Evolutionary conservation across 2,113 vertebrate genomes (phyloP), one percentile per base, ranked within the genome.

Genomic region (Nothoprocta perdicaria): DNA sequence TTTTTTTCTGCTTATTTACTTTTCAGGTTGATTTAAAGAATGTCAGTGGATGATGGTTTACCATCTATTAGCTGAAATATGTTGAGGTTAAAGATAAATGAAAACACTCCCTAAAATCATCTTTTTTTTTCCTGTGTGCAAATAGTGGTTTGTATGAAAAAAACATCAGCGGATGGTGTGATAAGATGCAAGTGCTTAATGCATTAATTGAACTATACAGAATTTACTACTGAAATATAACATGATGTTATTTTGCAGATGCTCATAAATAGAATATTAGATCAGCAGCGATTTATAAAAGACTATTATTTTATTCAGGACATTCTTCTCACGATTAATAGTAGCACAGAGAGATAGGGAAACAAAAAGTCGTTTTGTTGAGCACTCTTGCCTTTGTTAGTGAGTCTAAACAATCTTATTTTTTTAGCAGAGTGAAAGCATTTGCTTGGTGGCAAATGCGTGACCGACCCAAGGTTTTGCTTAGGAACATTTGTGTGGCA

Each of bases 231-330:
- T 86, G 83, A 89, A 79, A 46, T 86, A 50, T 38, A 91, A 69
- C 89, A 81, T 68, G 33, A 71, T 69, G 48, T 77, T 96, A 26
- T 76, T 92, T 87, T 92, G 72, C 81, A 80, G 80, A 55, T 91
- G 61, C 84, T 93, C 81, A 88, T 92, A 95, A 94, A 88, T 69
- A 88, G 86, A 90, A 60, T 85, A 79, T 93, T 96, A 95, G 84
- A 82, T 94, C 94, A 88, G 60, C 86, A 89, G 24, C 82, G 80
- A 24, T 85, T 57, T 93, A 73, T 69, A 90, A 95, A 92, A 88
- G 61, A 68, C 84, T 86, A 21, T 86, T 96, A 29, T 96, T 87
- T 96, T 94, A 82, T 89, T 92, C 38, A 35, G 57, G 68, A 26
- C 63, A 66, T 85, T 66, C 31, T 85, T 80, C 46, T 89, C 86